Evolutionary conservation across 2,113 vertebrate genomes (phyloP), one percentile per base, ranked within the genome.

Genomic region (Nymphicus hollandicus): DNA sequence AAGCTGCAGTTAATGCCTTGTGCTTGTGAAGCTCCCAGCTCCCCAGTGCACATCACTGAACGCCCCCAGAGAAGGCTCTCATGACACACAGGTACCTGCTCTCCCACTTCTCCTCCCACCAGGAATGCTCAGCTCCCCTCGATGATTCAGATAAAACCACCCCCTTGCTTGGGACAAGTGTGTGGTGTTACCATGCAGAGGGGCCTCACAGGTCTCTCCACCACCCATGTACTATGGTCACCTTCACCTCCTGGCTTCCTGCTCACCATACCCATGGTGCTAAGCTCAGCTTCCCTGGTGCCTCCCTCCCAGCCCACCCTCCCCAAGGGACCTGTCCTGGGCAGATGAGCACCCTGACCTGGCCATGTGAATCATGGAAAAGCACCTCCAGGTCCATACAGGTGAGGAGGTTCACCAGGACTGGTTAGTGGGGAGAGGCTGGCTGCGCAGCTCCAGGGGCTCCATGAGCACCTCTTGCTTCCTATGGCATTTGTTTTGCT

Each of bases 251-350:
- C 41, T 1, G 23, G 37, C 64, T 68, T 74, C 52, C 47, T 3
- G 1, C 80, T 73, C 7, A 0, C 52, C 1, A 1, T 39, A 52
- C 66, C 64, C 0, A 0, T 20, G 35, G 4, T 28, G 49, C 86
- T 69, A 28, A 56, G 74, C 43, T 7, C 1, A 0, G 11, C 43
- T 17, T 35, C 44, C 56, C 35, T 25, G 1, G 0, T 9, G 49
- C 15, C 18, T 27, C 46, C 27, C 5, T 37, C 41, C 37, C 24
- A 47, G 35, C 53, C 82, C 66, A 49, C 22, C 17, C 63, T 69
- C 27, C 24, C 31, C 44, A 13, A 22, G 29, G 49, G 44, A 31
- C 1, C 0, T 2, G 17, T 19, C 14, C 4, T 0, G 11, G 43
- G 53, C 28, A 71, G 50, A 9, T 1, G 1, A 13, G 4, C 37